A percentile compares a stretch with the other conserved stretches of the same genome.
phyloP scores from a whole-genome alignment of 2,888 invertebrate genomes.

The Drepanosiphum platanoidis region DNA sequence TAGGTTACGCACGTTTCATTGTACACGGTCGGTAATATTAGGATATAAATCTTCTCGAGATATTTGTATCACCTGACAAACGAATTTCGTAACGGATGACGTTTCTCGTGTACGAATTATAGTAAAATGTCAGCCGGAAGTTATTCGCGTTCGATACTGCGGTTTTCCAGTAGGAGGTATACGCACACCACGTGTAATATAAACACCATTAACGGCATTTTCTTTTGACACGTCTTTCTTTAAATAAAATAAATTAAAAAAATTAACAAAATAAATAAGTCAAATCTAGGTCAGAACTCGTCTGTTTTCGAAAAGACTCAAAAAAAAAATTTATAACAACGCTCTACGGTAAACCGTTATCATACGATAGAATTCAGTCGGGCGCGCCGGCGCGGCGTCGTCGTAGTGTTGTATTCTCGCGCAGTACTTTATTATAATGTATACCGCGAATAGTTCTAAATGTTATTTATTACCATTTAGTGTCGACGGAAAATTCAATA shows the following conservation, averaged over 20 bases:
- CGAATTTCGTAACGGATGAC: constrained; percentile 27
- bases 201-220: not conserved
- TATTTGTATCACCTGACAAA: constrained; percentile 47
- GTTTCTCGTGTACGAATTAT: constrained; percentile 46
- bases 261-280: too few relatives aligned
- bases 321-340: not conserved
- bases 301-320: too few relatives aligned
- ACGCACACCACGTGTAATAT: not conserved
- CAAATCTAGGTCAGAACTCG: not conserved
- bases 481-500: not conserved
- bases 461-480: not conserved
- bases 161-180: constrained; percentile 2
- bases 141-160: constrained; percentile 32
- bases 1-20: not conserved
- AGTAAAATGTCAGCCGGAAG: constrained; percentile 31
- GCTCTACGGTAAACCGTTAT: not conserved
- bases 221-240: too few relatives aligned
- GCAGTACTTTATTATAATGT: not conserved
- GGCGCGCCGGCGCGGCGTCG: too few relatives aligned
- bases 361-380: not conserved
- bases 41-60: constrained; percentile 36
- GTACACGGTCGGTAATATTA: not conserved
- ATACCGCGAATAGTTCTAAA: not conserved
- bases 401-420: not conserved
- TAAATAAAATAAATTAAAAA: too few relatives aligned